Conservation (phyloP, 2,113 vertebrate genomes). For the Misgurnus mizolepis region DNA sequence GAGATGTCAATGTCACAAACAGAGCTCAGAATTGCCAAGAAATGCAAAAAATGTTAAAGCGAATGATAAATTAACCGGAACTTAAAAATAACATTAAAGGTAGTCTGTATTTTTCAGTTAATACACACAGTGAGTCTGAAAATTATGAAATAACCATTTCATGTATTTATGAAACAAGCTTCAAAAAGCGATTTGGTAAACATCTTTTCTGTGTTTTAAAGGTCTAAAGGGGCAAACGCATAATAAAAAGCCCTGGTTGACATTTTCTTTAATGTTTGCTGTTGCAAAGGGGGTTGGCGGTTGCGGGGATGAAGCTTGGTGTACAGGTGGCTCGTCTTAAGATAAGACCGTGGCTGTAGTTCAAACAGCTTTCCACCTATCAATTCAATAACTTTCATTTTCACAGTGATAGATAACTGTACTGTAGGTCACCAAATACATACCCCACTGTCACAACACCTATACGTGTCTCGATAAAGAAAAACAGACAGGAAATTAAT, state of each 20-base stretch:
- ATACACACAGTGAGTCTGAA: too few species aligned
- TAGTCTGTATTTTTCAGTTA: too few species aligned
- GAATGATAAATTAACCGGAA: too few species aligned
- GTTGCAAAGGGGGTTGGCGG: background rate
- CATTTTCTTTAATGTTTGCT: slow-evolving; percentile 50
- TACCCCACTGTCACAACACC: background rate
- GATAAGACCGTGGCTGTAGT: slow-evolving; percentile 42
- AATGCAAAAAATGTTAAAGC: too few species aligned
- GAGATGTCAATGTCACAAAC: too few species aligned
- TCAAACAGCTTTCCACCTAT: slow-evolving; percentile 42
- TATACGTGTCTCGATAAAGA: slow-evolving; percentile 33
- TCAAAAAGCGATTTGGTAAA: background rate
- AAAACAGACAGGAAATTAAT: slow-evolving; percentile 30
- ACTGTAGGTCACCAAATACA: slow-evolving; percentile 22
- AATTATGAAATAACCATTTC: background rate
- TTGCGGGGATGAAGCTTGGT: background rate
- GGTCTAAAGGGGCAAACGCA: background rate
- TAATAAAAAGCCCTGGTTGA: slow-evolving; percentile 4
- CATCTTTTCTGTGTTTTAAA: background rate
- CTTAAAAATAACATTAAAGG: too few species aligned
- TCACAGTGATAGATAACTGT: slow-evolving; percentile 39
- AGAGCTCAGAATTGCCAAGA: too few species aligned
- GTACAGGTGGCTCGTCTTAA: slow-evolving; percentile 52
- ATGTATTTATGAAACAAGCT: background rate
- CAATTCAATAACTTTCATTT: slow-evolving; percentile 19